Evolutionary conservation across 2,888 invertebrate species (phyloP).

Genomic region (Agrotis exclamationis): DNA sequence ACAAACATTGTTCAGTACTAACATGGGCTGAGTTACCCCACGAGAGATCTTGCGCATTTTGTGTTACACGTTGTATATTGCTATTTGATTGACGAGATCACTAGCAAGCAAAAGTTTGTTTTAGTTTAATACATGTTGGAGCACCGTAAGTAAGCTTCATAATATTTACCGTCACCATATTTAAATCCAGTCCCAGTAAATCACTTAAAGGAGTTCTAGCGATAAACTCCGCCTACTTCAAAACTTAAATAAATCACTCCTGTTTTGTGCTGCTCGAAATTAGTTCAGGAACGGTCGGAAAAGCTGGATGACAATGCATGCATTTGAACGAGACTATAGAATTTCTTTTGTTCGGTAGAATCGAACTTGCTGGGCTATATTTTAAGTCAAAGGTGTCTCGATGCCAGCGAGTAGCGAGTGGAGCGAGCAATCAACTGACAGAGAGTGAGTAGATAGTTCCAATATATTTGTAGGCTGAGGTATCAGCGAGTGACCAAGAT

Average conservation of each 20-base stretch:
- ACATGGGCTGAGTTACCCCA: too few relatives aligned
- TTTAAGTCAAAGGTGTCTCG: neutral
- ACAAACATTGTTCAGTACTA: too few relatives aligned
- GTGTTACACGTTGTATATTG: too few relatives aligned
- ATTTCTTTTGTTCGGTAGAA: neutral
- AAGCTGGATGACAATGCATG: conserved; percentile 31
- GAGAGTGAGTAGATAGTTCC: too few relatives aligned
- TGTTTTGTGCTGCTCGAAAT: conserved; percentile 31
- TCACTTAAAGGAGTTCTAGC: conserved; percentile 25
- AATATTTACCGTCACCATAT: conserved; percentile 34
- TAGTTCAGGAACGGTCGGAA: conserved; percentile 14
- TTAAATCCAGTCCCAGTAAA: conserved; percentile 40
- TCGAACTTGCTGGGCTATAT: neutral
- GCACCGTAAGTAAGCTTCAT: neutral
- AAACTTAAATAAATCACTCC: conserved; percentile 48
- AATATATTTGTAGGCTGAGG: too few relatives aligned
- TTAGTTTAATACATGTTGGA: too few relatives aligned
- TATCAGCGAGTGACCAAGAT: too few relatives aligned
- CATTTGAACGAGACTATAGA: conserved; percentile 5
- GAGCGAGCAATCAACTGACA: neutral
- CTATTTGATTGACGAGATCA: too few relatives aligned
- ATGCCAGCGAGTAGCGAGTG: too few relatives aligned
- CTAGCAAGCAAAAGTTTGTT: too few relatives aligned
- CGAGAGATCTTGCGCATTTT: too few relatives aligned
- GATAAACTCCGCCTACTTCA: conserved; percentile 34